Conservation (phyloP, 2,797 vertebrate genomes). For the Australoheros facetus region DNA sequence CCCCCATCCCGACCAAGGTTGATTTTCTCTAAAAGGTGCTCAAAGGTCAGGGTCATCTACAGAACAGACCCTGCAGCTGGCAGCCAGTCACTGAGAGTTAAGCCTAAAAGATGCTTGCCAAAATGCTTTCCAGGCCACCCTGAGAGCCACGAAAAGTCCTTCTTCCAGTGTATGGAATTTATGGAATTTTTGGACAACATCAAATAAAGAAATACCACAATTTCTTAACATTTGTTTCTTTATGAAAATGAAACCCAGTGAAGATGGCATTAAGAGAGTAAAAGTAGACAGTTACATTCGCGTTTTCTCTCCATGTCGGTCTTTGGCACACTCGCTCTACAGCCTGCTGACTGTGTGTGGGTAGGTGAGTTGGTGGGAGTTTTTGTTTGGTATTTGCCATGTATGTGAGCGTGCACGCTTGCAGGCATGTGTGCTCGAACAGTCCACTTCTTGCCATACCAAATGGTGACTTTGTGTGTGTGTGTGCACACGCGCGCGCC, state of each 20-base stretch:
- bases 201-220: background rate
- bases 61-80: constrained; percentile 7
- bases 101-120: background rate
- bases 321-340: constrained; percentile 20
- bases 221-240: background rate
- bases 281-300: background rate
- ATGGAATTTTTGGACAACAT: background rate
- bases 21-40: background rate
- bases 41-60: constrained; percentile 2
- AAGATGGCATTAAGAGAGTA: background rate
- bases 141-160: background rate
- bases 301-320: constrained; percentile 8
- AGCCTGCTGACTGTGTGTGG: constrained; percentile 54
- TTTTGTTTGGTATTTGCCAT: constrained; percentile 27
- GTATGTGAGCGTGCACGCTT: background rate
- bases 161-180: background rate
- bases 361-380: constrained; percentile 61
- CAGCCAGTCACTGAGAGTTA: background rate
- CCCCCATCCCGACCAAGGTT: background rate
- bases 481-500: constrained; percentile 3
- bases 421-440: constrained; percentile 16
- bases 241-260: background rate
- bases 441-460: constrained; percentile 13
- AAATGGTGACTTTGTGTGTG: constrained; percentile 6
- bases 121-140: background rate